phyloP scores from a whole-genome alignment of 2,113 vertebrate species.

The Trichomycterus rosablanca region DNA sequence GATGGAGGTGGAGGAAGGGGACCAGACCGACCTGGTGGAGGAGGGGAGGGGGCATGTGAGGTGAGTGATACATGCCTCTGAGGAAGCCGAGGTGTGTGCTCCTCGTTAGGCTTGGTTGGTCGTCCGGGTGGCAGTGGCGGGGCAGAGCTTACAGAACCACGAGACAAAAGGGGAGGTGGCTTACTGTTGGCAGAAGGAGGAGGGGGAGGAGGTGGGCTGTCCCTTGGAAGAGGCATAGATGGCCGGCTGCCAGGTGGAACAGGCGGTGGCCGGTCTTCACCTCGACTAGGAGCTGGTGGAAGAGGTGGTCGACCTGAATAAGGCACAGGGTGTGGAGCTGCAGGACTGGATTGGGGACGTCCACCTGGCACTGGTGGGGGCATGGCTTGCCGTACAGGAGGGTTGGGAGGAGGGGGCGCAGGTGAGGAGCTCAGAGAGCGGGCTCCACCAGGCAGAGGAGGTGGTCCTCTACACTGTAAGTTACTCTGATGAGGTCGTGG shows the following conservation, averaged over 20 bases:
- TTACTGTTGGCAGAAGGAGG: constrained; percentile 65
- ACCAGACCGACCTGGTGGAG: constrained; percentile 66
- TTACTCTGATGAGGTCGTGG: constrained; percentile 70
- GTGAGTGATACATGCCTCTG: constrained; percentile 82
- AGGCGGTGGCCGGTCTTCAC: constrained; percentile 72
- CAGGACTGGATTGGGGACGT: constrained; percentile 49
- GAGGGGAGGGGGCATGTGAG: constrained; percentile 52
- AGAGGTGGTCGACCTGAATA: constrained; percentile 65
- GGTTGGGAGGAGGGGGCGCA: constrained; percentile 58
- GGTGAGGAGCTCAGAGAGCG: constrained; percentile 60
- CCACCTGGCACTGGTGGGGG: constrained; percentile 56
- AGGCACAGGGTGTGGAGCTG: constrained; percentile 45
- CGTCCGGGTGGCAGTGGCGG: constrained; percentile 70
- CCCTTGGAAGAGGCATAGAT: constrained; percentile 63
- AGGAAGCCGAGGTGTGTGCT: constrained; percentile 82
- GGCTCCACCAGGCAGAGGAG: constrained; percentile 60
- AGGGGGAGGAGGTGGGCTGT: constrained; percentile 65
- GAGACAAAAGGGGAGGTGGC: constrained; percentile 64
- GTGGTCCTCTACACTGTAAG: constrained; percentile 66
- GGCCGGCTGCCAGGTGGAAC: constrained; percentile 66
- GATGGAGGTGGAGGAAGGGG: constrained; percentile 80
- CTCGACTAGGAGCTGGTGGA: constrained; percentile 63
- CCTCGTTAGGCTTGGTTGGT: constrained; percentile 57
- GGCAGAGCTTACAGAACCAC: constrained; percentile 47
- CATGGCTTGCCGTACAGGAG: constrained; percentile 61